Base-by-base conservation (phyloP, 2,797 vertebrate genomes). In the Syngnathus acus region DNA sequence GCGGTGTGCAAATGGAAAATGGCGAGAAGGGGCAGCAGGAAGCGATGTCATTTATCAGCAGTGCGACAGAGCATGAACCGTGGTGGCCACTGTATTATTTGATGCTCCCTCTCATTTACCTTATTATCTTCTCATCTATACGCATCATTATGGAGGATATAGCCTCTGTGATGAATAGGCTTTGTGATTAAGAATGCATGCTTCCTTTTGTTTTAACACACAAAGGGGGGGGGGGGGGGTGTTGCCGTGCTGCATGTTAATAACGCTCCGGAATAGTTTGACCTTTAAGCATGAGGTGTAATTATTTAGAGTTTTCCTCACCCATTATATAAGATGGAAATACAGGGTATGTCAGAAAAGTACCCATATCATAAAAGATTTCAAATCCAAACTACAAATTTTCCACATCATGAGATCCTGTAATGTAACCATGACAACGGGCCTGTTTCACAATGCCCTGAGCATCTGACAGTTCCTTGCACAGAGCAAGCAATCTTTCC, bases 51-150 rank as follows among this genome's bases (percentile, higher is more conserved):
- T 86, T 85, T 67, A 85, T 88, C 86, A 89, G 76, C 73, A 64
- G 82, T 71, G 82, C 80, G 85, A 69, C 78, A 78, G 85, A 78
- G 84, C 82, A 71, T 88, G 80, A 85, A 84, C 79, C 64, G 50
- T 75, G 75, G 75, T 72, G 79, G 83, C 78, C 76, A 75, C 51
- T 23, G 70, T 82, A 76, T 88, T 83, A 84, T 88, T 83, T 84
- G 68, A 84, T 82, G 85, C 80, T 86, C 80, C 83, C 72, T 86
- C 82, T 88, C 84, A 86, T 88, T 88, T 84, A 79, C 77, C 78
- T 76, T 86, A 85, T 89, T 86, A 89, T 86, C 88, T 87, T 72
- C 82, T 82, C 81, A 86, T 86, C 84, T 80, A 72, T 84, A 74
- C 65, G 58, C 79, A 87, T 88, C 85, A 86, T 88, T 86, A 84